Evolutionary conservation across 1,140 invertebrate species (phyloP), one percentile per base, ranked within the genome.

Genomic region (Drosophila littoralis): DNA sequence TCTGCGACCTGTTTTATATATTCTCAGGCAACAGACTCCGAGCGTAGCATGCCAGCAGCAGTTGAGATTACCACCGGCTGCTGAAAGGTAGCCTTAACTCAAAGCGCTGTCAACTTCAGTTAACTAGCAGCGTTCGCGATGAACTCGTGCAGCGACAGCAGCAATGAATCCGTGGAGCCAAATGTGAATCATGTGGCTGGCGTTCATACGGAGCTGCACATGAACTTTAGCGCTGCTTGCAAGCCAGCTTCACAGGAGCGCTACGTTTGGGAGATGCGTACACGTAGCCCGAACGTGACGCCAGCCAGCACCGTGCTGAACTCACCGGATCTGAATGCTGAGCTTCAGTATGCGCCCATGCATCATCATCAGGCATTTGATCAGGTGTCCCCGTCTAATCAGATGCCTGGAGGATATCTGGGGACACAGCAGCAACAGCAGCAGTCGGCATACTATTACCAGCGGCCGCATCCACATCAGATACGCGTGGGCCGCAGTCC

Each of bases 291-390:
- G 8, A 92, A 91, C 48, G 81, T 91, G 12, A 92, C 92, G 28
- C 92, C 92, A n/a, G 90, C 86, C 43, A 92, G 91, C 68, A 92
- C 91, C 7, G 91, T 92, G 50, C 74, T 92, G 0, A 92, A 92
- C 59, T 92, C 92, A 15, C 92, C 92, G 12, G 91, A 92, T 72
- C 64, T 92, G 28, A 91, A 82, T 71, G 79, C 84, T 10, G 90
- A 91, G 9, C 63, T 89, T 17, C 68, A 75, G 32, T 89, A 89
- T 55, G 68, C 72, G 0, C 77, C 77, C 7, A 45, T 90, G 68
- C 81, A 76, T 66, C 52, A 83, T 61, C 46, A 77, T 38, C 42
- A 17, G 69, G 17, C 40, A 15, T 79, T 70, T 9, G 67, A 61
- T 7, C 69, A 85, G n/a, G 32, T 65, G 40, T 67, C 72, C 22